Evolutionary conservation across 2,888 invertebrate species (phyloP).

Genomic region (Microctonus hyperodae): DNA sequence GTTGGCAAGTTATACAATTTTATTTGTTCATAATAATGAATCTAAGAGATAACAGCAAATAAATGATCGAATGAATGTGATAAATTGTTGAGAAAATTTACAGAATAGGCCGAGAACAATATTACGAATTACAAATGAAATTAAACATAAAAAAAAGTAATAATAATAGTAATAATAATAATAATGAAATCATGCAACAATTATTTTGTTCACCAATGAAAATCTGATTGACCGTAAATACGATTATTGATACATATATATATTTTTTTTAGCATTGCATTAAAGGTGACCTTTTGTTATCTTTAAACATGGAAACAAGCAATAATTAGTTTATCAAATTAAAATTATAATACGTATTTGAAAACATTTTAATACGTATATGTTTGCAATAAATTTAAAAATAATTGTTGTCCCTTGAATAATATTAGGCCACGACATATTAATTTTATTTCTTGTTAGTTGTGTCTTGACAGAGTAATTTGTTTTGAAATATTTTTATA

Average conservation of each 20-base stretch:
- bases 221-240: slow-evolving; percentile 31
- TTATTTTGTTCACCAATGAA: slow-evolving; percentile 6
- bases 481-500: slow-evolving; percentile 42
- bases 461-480: slow-evolving; percentile 33
- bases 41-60: slow-evolving; percentile 21
- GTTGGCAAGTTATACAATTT: slow-evolving; percentile 60
- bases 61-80: slow-evolving; percentile 20
- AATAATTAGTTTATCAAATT: slow-evolving; percentile 2
- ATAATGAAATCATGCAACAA: slow-evolving; percentile 31
- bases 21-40: slow-evolving; percentile 23
- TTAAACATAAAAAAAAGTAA: slow-evolving; percentile 5
- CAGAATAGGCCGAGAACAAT: slow-evolving; percentile 60
- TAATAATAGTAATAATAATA: slow-evolving; percentile 36
- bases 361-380: background rate
- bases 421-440: background rate
- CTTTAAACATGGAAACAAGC: slow-evolving; percentile 28
- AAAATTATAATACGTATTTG: no score
- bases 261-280: slow-evolving; percentile 23
- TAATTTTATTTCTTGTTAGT: slow-evolving; percentile 33
- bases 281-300: slow-evolving; percentile 6
- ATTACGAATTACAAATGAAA: slow-evolving; percentile 30
- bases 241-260: slow-evolving; percentile 29
- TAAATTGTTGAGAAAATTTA: slow-evolving; percentile 47
- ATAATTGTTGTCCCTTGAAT: background rate
- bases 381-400: slow-evolving; percentile 7